Conservation (phyloP, 2,113 vertebrate genomes). For the Rallus limicola region DNA sequence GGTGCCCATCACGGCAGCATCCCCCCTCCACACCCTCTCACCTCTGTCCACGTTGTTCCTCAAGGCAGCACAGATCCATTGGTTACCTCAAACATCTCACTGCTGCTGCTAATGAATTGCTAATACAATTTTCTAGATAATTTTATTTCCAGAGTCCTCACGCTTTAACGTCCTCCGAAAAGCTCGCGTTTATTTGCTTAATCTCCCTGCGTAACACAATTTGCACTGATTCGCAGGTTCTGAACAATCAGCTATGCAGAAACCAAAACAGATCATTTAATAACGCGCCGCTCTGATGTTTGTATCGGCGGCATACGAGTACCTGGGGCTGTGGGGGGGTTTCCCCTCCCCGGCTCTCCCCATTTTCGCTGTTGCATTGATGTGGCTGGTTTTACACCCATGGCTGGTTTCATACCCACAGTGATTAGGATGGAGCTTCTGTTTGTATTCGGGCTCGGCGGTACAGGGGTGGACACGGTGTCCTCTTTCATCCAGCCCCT, state of each 20-base stretch:
- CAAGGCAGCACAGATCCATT: neutral
- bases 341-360: neutral
- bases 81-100: constrained; percentile 20
- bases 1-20: neutral
- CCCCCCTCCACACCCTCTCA: too few relatives aligned
- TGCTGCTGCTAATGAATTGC: constrained; percentile 76
- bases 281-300: constrained; percentile 10
- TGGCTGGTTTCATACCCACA: rapidly evolving
- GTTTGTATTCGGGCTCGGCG: rapidly evolving
- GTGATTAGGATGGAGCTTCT: rapidly evolving
- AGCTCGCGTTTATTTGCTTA: constrained; percentile 73
- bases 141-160: constrained; percentile 77
- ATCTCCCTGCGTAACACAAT: constrained; percentile 73
- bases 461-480: rapidly evolving
- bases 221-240: constrained; percentile 67
- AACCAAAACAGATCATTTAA: constrained; percentile 66
- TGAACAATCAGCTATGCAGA: constrained; percentile 69
- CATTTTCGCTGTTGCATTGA: neutral
- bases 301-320: rapidly evolving
- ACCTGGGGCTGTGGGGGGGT: neutral
- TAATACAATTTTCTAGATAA: constrained; percentile 79
- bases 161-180: constrained; percentile 73
- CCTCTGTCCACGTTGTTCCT: neutral
- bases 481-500: neutral
- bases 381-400: rapidly evolving